Percentiles rank a stretch among this genome's conserved stretches.
Evolutionary conservation across 92 coral and sea anemone genomes (phyloP).

Genomic region (Scolanthus callimorphus): DNA sequence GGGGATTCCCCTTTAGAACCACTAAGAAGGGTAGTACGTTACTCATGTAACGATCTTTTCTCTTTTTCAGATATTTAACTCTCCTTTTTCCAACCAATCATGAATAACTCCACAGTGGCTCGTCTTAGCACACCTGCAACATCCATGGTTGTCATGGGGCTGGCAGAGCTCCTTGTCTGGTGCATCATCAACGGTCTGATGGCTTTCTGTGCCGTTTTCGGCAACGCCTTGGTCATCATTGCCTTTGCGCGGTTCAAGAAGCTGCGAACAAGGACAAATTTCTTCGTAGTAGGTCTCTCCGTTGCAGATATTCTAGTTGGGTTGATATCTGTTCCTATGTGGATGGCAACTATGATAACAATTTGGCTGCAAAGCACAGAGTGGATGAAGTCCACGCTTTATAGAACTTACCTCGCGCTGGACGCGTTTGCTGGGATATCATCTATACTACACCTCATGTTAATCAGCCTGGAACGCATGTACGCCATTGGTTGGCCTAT

Average conservation of each 20-base stretch:
- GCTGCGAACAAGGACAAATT: constrained; percentile 43
- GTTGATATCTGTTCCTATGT: constrained; percentile 38
- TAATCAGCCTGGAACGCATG: constrained; percentile 51
- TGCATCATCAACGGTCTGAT: constrained; percentile 28
- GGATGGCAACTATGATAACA: constrained; percentile 52
- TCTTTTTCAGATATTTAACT: too few species aligned
- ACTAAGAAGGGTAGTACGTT: too few species aligned
- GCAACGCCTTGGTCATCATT: constrained; percentile 27
- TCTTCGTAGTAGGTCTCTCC: constrained; percentile 35
- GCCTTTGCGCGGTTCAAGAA: constrained; percentile 30
- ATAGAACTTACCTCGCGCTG: constrained; percentile 45
- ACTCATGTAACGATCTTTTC: too few species aligned
- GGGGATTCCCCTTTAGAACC: too few species aligned
- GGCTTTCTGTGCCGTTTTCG: constrained; percentile 27
- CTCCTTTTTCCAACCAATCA: too few species aligned
- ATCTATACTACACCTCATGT: constrained; percentile 53
- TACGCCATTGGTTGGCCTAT: constrained; percentile 74
- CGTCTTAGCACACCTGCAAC: too few species aligned
- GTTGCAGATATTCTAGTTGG: constrained; percentile 38
- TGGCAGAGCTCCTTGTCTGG: constrained; percentile 24
- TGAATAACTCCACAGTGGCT: too few species aligned
- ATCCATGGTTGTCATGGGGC: too few species aligned
- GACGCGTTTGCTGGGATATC: constrained; percentile 59
- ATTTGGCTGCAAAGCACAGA: constrained; percentile 46
- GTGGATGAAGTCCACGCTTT: constrained; percentile 42